These are phyloP conservation scores for Pasiphila rectangulata DNA, from an alignment of 2,888 invertebrate genomes.

Conservation along the genomic window DNA sequence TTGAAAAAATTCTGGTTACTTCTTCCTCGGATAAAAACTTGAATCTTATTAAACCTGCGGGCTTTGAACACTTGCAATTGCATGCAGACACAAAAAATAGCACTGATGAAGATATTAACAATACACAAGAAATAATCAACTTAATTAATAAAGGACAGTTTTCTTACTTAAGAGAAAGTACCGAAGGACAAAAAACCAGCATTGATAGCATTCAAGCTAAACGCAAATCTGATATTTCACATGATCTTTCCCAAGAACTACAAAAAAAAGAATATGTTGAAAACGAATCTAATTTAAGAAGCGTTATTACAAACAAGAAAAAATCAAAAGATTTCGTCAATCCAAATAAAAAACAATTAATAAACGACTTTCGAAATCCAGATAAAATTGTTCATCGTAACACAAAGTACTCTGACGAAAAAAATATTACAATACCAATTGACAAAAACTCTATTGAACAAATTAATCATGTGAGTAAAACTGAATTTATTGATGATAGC, in stretches of 20 bases:
- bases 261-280: no score
- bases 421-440: not conserved
- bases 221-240: not conserved
- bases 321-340: not conserved
- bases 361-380: not conserved
- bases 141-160: not conserved
- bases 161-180: no score
- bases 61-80: not conserved
- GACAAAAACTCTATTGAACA: not conserved
- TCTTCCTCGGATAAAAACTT: not conserved
- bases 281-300: no score
- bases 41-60: no score
- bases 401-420: not conserved
- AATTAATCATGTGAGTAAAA: not conserved
- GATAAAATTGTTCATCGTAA: not conserved
- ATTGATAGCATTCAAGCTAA: not conserved
- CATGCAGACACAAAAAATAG: not conserved
- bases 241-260: not conserved
- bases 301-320: no score
- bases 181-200: no score
- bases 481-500: not conserved
- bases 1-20: not conserved
- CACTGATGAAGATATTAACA: not conserved
- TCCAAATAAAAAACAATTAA: no score
- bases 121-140: not conserved